Percentiles rank a stretch among this genome's conserved stretches.
Conservation (phyloP, 2,113 vertebrate species). For the Centropus unirufus region DNA sequence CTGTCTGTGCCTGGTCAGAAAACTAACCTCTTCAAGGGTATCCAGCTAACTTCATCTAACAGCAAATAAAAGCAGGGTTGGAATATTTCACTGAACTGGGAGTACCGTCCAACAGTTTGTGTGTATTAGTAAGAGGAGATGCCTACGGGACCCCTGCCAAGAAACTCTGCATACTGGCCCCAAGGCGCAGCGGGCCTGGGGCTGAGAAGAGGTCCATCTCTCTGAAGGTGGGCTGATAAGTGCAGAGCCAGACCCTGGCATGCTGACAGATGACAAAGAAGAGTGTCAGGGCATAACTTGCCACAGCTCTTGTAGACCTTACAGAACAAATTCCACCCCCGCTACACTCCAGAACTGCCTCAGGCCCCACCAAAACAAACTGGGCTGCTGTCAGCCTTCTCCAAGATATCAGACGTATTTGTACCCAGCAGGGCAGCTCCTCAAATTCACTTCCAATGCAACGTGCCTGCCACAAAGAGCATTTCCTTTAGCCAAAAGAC, state of each 20-base stretch:
- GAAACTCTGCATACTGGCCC: neutral
- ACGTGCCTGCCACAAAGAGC: rapidly evolving
- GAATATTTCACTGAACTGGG: neutral
- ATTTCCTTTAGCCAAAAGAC: neutral
- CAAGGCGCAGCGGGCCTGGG: neutral
- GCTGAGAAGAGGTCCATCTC: neutral
- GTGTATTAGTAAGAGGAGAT: neutral
- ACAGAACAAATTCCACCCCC: neutral
- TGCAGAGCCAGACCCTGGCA: neutral
- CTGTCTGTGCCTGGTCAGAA: neutral
- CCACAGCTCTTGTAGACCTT: neutral
- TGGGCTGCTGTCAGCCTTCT: neutral
- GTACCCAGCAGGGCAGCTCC: neutral
- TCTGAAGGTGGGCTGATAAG: neutral
- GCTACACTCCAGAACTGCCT: neutral
- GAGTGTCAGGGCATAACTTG: neutral
- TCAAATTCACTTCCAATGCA: neutral
- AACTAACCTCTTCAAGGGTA: neutral
- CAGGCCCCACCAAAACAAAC: neutral
- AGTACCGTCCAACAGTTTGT: neutral
- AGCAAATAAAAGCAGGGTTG: neutral
- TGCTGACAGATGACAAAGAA: rapidly evolving
- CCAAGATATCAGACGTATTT: neutral
- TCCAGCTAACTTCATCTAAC: neutral
- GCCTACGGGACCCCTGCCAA: neutral